Base-by-base conservation (phyloP, 2,113 vertebrate species). In the Dasyurus viverrinus region DNA sequence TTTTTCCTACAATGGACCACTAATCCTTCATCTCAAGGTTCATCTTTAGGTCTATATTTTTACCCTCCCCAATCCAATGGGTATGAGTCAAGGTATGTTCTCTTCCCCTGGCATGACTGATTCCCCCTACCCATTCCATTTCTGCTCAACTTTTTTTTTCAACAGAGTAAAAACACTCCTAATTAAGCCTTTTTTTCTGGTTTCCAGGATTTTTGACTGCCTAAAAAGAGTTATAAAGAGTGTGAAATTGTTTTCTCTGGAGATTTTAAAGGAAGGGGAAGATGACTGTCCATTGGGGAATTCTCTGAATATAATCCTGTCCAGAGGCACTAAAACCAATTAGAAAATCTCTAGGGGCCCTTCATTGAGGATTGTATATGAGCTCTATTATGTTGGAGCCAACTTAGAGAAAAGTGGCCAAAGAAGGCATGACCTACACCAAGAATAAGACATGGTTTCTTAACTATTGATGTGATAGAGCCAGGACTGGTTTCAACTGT, bases 401-500 rank as follows among this genome's bases (percentile, higher is more conserved):
- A 84, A 84, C n/a, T 84, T 19, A 42, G 19, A 84, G 68, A 42
- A 84, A 84, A 42, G n/a, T 42, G 68, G 6, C 68, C 68, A 42
- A 84, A 84, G 19, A 16, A 76, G 16, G 30, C 24, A 84, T 68
- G 52, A 91, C 1, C 14, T 16, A 25, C 4, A 89, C 92, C 95
- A 89, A 93, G 94, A 57, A 24, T 3, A 12, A 96, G 84, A 14
- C 14, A n/a, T n/a, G 30, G 60, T 76, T 36, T n/a, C 27, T 89
- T 89, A 96, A 50, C n/a, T 24, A 48, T 84, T 90, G 36, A 93
- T 68, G 84, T 76, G 89, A 54, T 24, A 11, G 0, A 30, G n/a
- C 54, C 0, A 2, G 8, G 30, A 22, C 84, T 76, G 68, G 46
- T 93, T 91, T 90, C 92, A 94, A 95, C 95, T 97, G 92, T 60